Base-by-base conservation (phyloP, 2,113 vertebrate species). In the Xiphophorus couchianus region DNA sequence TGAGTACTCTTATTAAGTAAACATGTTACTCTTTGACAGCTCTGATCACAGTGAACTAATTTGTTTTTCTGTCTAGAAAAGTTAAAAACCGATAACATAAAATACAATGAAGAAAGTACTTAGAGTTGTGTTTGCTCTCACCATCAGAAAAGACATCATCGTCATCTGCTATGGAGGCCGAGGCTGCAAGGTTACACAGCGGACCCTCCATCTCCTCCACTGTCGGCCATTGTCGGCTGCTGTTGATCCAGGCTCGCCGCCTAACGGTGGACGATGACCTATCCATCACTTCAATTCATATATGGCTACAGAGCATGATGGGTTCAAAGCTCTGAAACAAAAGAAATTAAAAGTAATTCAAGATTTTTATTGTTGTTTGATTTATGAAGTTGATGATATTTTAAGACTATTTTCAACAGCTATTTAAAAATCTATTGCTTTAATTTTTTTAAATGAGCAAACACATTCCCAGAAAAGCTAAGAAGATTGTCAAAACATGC, bases 71-170 rank as follows among this genome's bases (percentile, higher is more conserved):
- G 9, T n/a, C 25, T 25, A 58, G 51, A 25, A 58, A 58, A 58
- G 51, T 25, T 22, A 25, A 54, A 54, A 9, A 2, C 48, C 25
- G 27, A 3, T 62, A 3, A 28, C 44, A 64, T 27, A 19, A 33
- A 25, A 2, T 29, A 1, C 17, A 44, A 5, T 27, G 27, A 13
- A 12, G 0, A 48, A 44, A 42, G 22, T 29, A 33, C 33, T 37
- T 19, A 13, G 8, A 25, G 25, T 5, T 25, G 35, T 39, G 33
- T 71, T 33, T 61, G 29, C 27, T 75, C 86, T 80, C 51, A 97
- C 96, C 95, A 65, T 95, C 93, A 4, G 93, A 90, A 80, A 96
- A 96, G 60, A 94, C 94, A 0, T 95, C 90, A 0, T 95, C 90
- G 1, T 97, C 90, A 0, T 96, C 94, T 0, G 77, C 86, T 29